Percentiles rank a stretch among this genome's conserved stretches.
phyloP scores from a whole-genome alignment of 2,888 invertebrate genomes.

The Acronicta aceris region DNA sequence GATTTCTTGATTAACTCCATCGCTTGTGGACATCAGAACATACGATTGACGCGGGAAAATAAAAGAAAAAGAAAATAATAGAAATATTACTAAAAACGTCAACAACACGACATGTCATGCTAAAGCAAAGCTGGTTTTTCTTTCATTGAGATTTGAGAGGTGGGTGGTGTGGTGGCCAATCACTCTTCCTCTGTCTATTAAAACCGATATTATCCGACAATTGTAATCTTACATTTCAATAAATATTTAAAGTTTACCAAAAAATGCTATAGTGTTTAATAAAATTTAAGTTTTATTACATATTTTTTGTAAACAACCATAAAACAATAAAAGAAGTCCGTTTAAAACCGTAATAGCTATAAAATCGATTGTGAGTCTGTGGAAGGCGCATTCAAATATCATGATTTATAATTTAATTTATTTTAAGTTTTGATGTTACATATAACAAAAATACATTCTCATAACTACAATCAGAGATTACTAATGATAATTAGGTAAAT shows the following conservation, averaged over 20 bases:
- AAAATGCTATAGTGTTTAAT: no score
- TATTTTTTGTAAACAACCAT: background rate
- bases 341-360: conserved; percentile 7
- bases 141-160: background rate
- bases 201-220: conserved; percentile 24
- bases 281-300: no score
- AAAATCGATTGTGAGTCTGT: conserved; percentile 7
- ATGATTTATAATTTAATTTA: no score
- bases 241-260: no score
- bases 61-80: conserved; percentile 68
- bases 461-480: no score
- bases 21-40: conserved; percentile 67
- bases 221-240: background rate
- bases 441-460: no score
- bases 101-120: conserved; percentile 68
- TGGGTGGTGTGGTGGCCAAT: conserved; percentile 26
- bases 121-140: conserved; percentile 7
- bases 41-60: conserved; percentile 61
- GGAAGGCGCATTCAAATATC: conserved; percentile 17
- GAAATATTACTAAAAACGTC: conserved; percentile 63
- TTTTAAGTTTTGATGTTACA: no score
- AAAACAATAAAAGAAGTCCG: no score
- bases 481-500: no score
- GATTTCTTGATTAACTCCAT: conserved; percentile 64
- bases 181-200: conserved; percentile 16